Evolutionary conservation across 2,113 vertebrate genomes (phyloP).

Genomic region (Recurvirostra avosetta): DNA sequence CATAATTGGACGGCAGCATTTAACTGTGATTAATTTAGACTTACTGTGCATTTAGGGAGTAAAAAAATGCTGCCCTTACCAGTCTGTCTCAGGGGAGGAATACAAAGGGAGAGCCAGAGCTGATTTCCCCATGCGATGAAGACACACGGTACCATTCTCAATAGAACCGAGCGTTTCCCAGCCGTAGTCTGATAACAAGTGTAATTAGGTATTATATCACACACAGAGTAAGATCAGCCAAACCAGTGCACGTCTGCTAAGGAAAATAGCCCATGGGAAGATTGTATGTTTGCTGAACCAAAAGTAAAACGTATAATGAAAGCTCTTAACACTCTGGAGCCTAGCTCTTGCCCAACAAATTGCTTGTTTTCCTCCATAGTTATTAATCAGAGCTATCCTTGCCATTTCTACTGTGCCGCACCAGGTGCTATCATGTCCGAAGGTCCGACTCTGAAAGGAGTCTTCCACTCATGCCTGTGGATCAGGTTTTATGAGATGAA

Average conservation of each 20-base stretch:
- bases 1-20: constrained; percentile 1
- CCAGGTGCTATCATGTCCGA: fast-evolving
- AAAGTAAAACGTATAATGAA: constrained; percentile 9
- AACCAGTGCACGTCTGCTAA: neutral
- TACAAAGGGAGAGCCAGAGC: neutral
- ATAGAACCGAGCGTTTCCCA: neutral
- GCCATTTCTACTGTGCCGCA: neutral
- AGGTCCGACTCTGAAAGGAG: neutral
- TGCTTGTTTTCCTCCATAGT: neutral
- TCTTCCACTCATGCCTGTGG: neutral
- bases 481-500: neutral
- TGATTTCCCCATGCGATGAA: neutral
- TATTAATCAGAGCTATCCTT: neutral
- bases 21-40: constrained; percentile 37
- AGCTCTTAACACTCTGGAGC: neutral
- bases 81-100: neutral
- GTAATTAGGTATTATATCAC: constrained; percentile 63
- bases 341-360: neutral
- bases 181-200: neutral
- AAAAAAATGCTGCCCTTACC: constrained; percentile 1
- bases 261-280: constrained; percentile 43
- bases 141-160: neutral
- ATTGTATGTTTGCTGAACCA: constrained; percentile 26
- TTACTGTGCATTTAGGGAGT: neutral
- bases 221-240: neutral